Evolutionary conservation across 2,888 invertebrate genomes (phyloP), one percentile per base, ranked within the genome.

Genomic region (Himalopsyche kuldschensis): DNA sequence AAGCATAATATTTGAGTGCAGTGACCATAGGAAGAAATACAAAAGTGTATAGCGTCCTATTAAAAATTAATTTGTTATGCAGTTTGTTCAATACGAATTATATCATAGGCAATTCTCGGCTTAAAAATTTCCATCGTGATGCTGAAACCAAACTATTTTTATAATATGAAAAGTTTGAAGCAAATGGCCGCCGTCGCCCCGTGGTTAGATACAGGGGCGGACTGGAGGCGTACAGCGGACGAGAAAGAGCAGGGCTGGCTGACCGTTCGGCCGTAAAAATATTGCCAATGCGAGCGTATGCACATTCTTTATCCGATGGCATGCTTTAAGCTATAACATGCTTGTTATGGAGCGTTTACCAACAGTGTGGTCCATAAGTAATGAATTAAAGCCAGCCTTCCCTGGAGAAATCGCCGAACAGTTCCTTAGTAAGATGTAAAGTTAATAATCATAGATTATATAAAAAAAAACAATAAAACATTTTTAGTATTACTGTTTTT

Each of bases 251-350:
- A 55, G 77, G 77, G 20, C 35, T 10, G 41, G 75, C 4, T n/a
- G 35, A 31, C 75, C 24, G 30, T 15, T 81, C 75, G 76, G 27
- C 80, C 83, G 83, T 83, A 77, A 83, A 80, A 76, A 27, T 32
- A 83, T 80, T 83, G 83, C 83, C 63, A 76, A 83, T 83, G 83
- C 76, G 55, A 83, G 77, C 80, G 83, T 48, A 83, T 83, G 83
- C 83, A 83, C 83, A 83, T 83, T 79, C 83, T 80, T 83, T 80
- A 83, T 80, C 63, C 80, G 77, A 20, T 75, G 75, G 55, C 15
- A 55, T 55, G 24, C 55, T 55, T 3, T 55, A 55, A 55, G 10
- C 55, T 55, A 24, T 55, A 55, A 55, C 55, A 55, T 55, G 55
- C 55, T 55, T 55, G 55, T 55, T 55, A 55, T 55, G 24, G 55